Evolutionary conservation across 2,888 invertebrate genomes (phyloP).

Genomic region (Dolichomitus sp.): DNA sequence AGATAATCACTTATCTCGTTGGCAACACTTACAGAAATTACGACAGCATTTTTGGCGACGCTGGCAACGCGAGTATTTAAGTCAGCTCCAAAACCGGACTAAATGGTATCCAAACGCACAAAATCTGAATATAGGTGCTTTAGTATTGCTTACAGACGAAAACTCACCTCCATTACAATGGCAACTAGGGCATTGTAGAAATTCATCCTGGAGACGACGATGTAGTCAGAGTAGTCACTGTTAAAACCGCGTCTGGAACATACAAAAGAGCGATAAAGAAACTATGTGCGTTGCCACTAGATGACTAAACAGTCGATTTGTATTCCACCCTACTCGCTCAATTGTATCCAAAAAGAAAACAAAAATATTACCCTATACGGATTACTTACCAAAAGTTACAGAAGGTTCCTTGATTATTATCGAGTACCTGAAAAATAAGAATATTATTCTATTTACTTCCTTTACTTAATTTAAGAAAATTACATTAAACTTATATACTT

Average conservation of each 20-base stretch:
- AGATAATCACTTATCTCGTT: constrained; percentile 56
- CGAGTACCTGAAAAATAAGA: too few species aligned
- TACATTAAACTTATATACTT: too few species aligned
- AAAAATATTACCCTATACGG: too few species aligned
- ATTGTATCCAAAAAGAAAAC: too few species aligned
- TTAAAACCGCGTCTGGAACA: constrained; percentile 33
- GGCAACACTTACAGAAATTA: constrained; percentile 65
- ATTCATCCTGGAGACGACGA: constrained; percentile 57
- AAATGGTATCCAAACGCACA: constrained; percentile 57
- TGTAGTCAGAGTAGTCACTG: constrained; percentile 21
- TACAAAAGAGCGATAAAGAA: too few species aligned
- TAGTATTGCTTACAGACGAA: constrained; percentile 62
- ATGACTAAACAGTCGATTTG: too few species aligned
- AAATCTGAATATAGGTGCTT: not conserved
- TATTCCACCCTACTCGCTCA: too few species aligned
- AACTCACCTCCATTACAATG: constrained; percentile 58
- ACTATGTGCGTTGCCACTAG: too few species aligned
- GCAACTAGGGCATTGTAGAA: constrained; percentile 51
- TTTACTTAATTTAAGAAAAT: too few species aligned
- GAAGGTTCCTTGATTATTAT: too few species aligned
- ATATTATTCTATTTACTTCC: too few species aligned
- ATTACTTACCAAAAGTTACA: too few species aligned
- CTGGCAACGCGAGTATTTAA: constrained; percentile 60
- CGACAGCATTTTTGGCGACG: constrained; percentile 63
- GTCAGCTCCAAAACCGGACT: constrained; percentile 59